Conservation (phyloP, 2,888 invertebrate genomes). For the Unio delphinus region DNA sequence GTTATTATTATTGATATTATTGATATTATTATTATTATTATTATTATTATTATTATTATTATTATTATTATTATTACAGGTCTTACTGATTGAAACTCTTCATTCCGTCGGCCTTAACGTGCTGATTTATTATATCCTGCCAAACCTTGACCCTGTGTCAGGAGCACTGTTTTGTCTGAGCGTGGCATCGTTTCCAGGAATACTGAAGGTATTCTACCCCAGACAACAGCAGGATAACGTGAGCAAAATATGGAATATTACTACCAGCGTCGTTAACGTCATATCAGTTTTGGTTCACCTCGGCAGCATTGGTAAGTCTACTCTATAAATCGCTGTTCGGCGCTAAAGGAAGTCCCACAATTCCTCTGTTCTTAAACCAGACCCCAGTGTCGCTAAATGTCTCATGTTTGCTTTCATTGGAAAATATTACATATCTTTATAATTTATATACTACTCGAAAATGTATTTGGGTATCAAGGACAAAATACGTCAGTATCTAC, state of each 20-base stretch:
- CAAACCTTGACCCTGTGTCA: slow-evolving; percentile 50
- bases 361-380: too few relatives aligned
- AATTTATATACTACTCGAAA: too few relatives aligned
- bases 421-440: too few relatives aligned
- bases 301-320: slow-evolving; percentile 2
- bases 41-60: not conserved
- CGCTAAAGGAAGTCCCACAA: too few relatives aligned
- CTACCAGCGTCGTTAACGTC: slow-evolving; percentile 8
- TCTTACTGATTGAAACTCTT: slow-evolving; percentile 42
- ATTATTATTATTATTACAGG: slow-evolving; percentile 29
- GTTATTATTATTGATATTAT: too few relatives aligned
- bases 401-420: too few relatives aligned
- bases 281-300: slow-evolving; percentile 6
- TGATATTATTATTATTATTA: not conserved
- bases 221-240: slow-evolving; percentile 7
- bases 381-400: too few relatives aligned
- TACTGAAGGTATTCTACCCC: slow-evolving; percentile 36
- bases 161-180: slow-evolving; percentile 33
- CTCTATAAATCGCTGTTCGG: too few relatives aligned
- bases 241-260: not conserved
- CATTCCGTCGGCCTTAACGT: slow-evolving; percentile 50
- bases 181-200: slow-evolving; percentile 37
- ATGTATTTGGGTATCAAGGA: too few relatives aligned
- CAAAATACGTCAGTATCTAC: too few relatives aligned
- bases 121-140: slow-evolving; percentile 49